A percentile compares a stretch with the other conserved stretches of the same genome.
Evolutionary conservation across 2,113 vertebrate species (phyloP).

Genomic region (Corythoichthys haematopterus): DNA sequence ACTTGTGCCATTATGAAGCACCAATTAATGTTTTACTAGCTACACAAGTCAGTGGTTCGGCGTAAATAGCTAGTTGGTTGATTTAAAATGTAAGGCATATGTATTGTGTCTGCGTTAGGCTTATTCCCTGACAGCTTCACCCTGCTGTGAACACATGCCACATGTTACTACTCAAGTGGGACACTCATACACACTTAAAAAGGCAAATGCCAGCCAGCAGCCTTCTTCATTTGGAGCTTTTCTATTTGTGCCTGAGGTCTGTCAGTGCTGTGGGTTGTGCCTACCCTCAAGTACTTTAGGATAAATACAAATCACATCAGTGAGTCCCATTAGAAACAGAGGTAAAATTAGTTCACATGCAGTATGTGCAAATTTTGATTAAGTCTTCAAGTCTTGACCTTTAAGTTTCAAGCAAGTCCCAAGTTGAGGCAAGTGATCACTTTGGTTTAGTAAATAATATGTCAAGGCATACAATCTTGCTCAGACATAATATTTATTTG

Average conservation of each 20-base stretch:
- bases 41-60: background rate
- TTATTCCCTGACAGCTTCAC: constrained; percentile 47
- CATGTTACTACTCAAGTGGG: constrained; percentile 47
- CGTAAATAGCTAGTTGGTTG: background rate
- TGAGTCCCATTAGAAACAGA: constrained; percentile 4
- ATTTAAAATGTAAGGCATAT: background rate
- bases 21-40: background rate
- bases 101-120: constrained; percentile 21
- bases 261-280: constrained; percentile 29
- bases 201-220: constrained; percentile 52
- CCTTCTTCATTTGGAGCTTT: constrained; percentile 49
- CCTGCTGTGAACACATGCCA: constrained; percentile 51
- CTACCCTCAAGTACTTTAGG: constrained; percentile 23
- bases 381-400: background rate
- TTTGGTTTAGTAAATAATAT: background rate
- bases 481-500: background rate
- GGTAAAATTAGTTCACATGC: background rate
- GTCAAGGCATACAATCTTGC: background rate
- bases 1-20: background rate
- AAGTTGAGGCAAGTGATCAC: background rate
- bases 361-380: background rate
- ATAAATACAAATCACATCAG: constrained; percentile 19
- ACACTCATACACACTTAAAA: constrained; percentile 48
- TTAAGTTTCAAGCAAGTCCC: background rate
- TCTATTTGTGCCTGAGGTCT: constrained; percentile 51